Conservation (phyloP, 2,797 vertebrate genomes). For the Lagothrix lagotricha region DNA sequence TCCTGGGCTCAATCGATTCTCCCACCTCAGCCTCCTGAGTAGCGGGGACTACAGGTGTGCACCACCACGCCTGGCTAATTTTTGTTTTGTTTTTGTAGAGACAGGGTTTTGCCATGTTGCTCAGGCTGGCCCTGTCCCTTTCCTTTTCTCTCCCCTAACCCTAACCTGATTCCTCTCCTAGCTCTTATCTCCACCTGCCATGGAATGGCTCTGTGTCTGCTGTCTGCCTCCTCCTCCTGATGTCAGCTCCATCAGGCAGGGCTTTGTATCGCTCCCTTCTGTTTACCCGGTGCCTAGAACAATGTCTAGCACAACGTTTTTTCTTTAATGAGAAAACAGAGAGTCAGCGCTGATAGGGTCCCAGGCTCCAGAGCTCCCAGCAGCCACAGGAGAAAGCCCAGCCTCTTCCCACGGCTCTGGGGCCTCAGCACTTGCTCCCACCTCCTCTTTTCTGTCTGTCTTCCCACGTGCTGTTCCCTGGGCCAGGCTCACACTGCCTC, state of each 20-base stretch:
- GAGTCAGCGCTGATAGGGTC: background rate
- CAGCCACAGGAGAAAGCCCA: background rate
- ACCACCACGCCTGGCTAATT: background rate
- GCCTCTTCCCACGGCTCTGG: background rate
- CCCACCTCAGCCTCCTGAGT: background rate
- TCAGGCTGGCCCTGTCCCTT: background rate
- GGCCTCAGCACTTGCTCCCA: background rate
- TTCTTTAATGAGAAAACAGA: background rate
- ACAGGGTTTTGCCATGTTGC: background rate
- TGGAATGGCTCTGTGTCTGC: background rate
- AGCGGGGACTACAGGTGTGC: background rate
- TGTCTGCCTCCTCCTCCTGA: too few relatives aligned
- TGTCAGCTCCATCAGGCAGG: too few relatives aligned
- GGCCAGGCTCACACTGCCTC: background rate
- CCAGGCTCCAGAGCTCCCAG: background rate
- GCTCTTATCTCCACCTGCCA: background rate
- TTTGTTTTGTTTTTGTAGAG: background rate
- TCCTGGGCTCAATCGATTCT: background rate
- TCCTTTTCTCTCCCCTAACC: background rate
- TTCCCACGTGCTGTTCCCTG: too few relatives aligned
- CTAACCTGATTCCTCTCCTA: background rate
- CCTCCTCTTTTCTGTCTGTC: background rate
- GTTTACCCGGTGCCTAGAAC: background rate
- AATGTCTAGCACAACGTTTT: background rate
- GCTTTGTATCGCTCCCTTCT: background rate